A percentile compares a stretch with the other conserved stretches of the same genome.
Evolutionary conservation across 1,140 invertebrate species (phyloP).

Genomic region (Caerostris extrusa): DNA sequence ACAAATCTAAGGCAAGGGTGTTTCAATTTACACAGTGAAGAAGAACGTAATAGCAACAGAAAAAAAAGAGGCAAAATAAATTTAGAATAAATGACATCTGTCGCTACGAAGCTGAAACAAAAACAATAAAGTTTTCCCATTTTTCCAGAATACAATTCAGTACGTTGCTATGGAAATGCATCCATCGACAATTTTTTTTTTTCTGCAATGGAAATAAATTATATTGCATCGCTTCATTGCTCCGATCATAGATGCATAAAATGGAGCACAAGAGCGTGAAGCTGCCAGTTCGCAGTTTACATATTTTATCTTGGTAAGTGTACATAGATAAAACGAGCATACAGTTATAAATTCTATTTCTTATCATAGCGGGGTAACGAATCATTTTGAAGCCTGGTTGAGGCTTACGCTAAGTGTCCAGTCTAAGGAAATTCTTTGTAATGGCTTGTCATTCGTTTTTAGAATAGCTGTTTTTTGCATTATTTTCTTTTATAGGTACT

Average conservation of each 20-base stretch:
- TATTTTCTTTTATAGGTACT: not conserved
- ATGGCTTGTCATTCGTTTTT: not conserved
- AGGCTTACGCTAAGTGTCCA: not conserved
- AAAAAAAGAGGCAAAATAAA: not conserved
- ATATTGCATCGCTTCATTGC: slow-evolving; percentile 49
- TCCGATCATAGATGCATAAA: slow-evolving; percentile 39
- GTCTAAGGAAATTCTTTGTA: not conserved
- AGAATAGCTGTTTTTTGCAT: not conserved
- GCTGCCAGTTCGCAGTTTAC: slow-evolving; percentile 53
- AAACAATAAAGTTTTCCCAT: slow-evolving; percentile 46
- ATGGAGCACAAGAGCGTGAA: slow-evolving; percentile 38
- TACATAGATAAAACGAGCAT: slow-evolving; percentile 28
- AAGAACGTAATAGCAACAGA: not conserved
- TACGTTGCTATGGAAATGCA: slow-evolving; percentile 45
- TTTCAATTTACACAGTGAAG: slow-evolving; percentile 13
- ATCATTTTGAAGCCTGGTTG: not conserved
- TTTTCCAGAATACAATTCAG: slow-evolving; percentile 19
- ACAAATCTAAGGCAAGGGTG: slow-evolving; percentile 24
- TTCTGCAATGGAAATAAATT: slow-evolving; percentile 45
- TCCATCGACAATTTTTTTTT: not conserved
- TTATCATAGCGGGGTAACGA: slow-evolving; percentile 3
- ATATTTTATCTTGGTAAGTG: slow-evolving; percentile 46
- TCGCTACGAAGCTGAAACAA: slow-evolving; percentile 49
- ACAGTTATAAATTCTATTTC: slow-evolving; percentile 24
- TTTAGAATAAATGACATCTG: slow-evolving; percentile 66